A percentile compares a stretch with the other conserved stretches of the same genome.
Conservation (phyloP, 2,888 invertebrate genomes). For the Thereva nobilitata region DNA sequence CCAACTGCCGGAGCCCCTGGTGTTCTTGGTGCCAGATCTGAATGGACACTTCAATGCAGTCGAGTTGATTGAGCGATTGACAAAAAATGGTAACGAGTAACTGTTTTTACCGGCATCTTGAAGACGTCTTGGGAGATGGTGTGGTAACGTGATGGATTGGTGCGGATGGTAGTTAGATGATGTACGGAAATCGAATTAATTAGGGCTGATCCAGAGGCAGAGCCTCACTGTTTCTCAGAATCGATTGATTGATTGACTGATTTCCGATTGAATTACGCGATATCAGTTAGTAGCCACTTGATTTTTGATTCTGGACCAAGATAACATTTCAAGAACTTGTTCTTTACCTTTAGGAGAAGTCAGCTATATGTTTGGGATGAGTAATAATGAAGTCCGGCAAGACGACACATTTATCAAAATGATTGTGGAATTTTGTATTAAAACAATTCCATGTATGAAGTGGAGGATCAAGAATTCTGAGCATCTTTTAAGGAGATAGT, state of each 20-base stretch:
- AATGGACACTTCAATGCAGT: constrained; percentile 37
- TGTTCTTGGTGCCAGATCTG: constrained; percentile 35
- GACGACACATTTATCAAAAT: too few relatives aligned
- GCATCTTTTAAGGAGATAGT: too few relatives aligned
- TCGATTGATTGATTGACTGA: constrained; percentile 35
- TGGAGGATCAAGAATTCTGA: too few relatives aligned
- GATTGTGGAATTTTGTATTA: too few relatives aligned
- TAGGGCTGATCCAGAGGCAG: constrained; percentile 27
- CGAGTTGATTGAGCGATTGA: constrained; percentile 36
- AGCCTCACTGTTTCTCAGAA: constrained; percentile 17
- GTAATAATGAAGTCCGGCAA: too few relatives aligned
- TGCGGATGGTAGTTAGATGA: constrained; percentile 29
- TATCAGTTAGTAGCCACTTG: constrained; percentile 31
- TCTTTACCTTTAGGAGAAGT: background rate
- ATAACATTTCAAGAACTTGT: constrained; percentile 10
- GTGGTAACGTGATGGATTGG: constrained; percentile 34
- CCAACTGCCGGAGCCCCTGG: constrained; percentile 19
- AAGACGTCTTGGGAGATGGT: constrained; percentile 29
- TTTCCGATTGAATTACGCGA: constrained; percentile 33
- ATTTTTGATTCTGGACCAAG: constrained; percentile 20
- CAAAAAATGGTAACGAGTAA: constrained; percentile 37
- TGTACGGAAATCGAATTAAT: constrained; percentile 36
- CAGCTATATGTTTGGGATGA: too few relatives aligned
- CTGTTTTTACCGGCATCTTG: constrained; percentile 27
- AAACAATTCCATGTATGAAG: too few relatives aligned